A percentile compares a stretch with the other conserved stretches of the same genome.
phyloP scores from a whole-genome alignment of 37 sponge, comb jelly and placozoan species.

The Halichondria panicea region DNA sequence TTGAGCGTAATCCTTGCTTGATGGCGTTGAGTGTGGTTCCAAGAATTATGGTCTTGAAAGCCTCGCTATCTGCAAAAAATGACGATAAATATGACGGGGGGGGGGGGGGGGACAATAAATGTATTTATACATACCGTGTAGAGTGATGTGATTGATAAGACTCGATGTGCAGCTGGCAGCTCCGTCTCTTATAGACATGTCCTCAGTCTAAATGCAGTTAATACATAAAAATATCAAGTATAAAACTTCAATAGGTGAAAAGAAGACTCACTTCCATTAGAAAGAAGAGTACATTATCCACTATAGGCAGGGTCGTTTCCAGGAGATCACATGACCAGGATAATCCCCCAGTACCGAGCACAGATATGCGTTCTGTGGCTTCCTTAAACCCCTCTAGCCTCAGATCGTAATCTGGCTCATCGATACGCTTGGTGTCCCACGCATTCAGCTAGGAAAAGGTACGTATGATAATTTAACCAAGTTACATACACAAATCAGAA shows the following conservation, averaged over 20 bases:
- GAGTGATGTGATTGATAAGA: slow-evolving; percentile 29
- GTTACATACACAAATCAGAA: background rate
- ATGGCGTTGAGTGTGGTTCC: slow-evolving; percentile 24
- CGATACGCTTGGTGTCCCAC: slow-evolving; percentile 70
- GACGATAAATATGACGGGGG: background rate
- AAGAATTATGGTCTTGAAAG: slow-evolving; percentile 37
- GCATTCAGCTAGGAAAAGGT: slow-evolving; percentile 67
- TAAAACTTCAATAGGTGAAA: background rate
- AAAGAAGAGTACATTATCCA: slow-evolving; percentile 65
- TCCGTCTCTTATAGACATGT: slow-evolving; percentile 76
- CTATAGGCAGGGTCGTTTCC: slow-evolving; percentile 51
- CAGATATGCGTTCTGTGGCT: slow-evolving; percentile 28
- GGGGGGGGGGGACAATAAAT: background rate
- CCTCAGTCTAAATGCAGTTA: slow-evolving; percentile 47
- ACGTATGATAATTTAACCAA: background rate
- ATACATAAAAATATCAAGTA: background rate
- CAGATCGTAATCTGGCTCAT: slow-evolving; percentile 76
- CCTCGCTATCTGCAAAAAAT: slow-evolving; percentile 26
- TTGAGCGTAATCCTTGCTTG: slow-evolving; percentile 52
- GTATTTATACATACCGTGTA: slow-evolving; percentile 22
- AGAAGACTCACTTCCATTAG: slow-evolving; percentile 43
- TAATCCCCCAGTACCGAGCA: background rate
- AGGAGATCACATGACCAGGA: background rate
- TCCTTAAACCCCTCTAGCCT: slow-evolving; percentile 61
- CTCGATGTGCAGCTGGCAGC: slow-evolving; percentile 58